These are phyloP conservation scores for Ailuropoda melanoleuca DNA, from an alignment of 2,113 vertebrate species.

Conservation along the genomic window DNA sequence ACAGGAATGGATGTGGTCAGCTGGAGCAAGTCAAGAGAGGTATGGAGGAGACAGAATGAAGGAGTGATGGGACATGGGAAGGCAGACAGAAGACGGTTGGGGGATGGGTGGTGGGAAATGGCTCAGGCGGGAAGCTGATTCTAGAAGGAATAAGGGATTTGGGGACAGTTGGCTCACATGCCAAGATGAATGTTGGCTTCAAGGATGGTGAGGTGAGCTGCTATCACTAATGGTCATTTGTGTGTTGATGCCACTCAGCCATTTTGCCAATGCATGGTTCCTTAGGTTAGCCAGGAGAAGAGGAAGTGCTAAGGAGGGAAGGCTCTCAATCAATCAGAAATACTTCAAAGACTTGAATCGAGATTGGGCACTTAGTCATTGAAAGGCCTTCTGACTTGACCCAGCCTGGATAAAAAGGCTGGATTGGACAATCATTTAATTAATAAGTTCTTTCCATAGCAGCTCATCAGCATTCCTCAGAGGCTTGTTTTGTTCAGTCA, in stretches of 20 bases:
- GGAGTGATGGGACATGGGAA: neutral
- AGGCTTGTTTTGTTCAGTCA: neutral
- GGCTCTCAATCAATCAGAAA: neutral
- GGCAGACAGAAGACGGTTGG: neutral
- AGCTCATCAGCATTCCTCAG: neutral
- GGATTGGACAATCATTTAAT: neutral
- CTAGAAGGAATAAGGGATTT: neutral
- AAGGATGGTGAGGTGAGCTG: neutral
- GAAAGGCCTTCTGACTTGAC: neutral
- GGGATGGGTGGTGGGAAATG: neutral
- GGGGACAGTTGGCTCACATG: neutral
- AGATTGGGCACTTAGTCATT: constrained; percentile 1
- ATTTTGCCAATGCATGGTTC: neutral
- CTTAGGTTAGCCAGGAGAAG: neutral
- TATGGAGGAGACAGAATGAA: neutral
- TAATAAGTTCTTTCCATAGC: neutral
- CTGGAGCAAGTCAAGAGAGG: neutral
- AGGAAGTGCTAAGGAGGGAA: neutral
- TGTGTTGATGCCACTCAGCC: neutral
- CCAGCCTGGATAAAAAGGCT: neutral
- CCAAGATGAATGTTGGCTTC: neutral
- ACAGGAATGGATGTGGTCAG: neutral
- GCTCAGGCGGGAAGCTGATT: neutral
- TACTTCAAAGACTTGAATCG: neutral
- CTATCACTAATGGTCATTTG: neutral